A percentile compares a stretch with the other conserved stretches of the same genome.
Evolutionary conservation across 2,797 vertebrate genomes (phyloP).

Genomic region (Microcaecilia unicolor): DNA sequence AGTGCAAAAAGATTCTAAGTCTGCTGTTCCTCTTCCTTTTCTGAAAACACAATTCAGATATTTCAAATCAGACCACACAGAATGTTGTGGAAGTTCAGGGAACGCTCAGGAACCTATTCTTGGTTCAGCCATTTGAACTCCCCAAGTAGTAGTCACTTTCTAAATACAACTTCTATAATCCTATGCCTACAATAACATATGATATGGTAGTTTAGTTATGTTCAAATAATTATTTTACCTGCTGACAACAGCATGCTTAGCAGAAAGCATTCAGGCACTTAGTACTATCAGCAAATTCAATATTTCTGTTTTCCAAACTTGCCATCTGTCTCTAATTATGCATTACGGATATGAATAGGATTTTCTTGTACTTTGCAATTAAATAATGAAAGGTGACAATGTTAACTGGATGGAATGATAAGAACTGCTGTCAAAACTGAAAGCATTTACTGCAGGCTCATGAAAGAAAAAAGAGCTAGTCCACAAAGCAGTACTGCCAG

Average conservation of each 20-base stretch:
- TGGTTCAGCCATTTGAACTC: too few species aligned
- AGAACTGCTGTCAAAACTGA: constrained; percentile 28
- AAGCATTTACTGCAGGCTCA: constrained; percentile 23
- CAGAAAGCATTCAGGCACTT: constrained; percentile 6
- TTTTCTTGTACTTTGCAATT: constrained; percentile 32
- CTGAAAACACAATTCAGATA: too few species aligned
- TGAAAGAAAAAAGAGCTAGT: constrained; percentile 37
- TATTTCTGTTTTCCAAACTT: constrained; percentile 18
- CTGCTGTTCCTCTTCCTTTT: too few species aligned
- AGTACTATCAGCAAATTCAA: constrained; percentile 10
- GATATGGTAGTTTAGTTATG: constrained; percentile 17
- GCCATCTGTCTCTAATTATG: constrained; percentile 27
- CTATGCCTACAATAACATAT: constrained; percentile 2
- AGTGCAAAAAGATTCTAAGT: too few species aligned
- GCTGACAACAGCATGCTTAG: constrained; percentile 11
- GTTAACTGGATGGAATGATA: constrained; percentile 28
- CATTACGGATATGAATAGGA: constrained; percentile 30
- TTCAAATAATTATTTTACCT: constrained; percentile 18
- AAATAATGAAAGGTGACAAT: constrained; percentile 35
- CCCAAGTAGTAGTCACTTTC: too few species aligned
- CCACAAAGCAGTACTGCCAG: constrained; percentile 31
- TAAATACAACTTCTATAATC: constrained; percentile 20
- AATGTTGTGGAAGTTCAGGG: too few species aligned
- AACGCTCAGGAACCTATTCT: too few species aligned
- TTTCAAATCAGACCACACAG: too few species aligned